A percentile compares a stretch with the other conserved stretches of the same genome.
Evolutionary conservation across 2,888 invertebrate species (phyloP).

Genomic region (Selenia dentaria): DNA sequence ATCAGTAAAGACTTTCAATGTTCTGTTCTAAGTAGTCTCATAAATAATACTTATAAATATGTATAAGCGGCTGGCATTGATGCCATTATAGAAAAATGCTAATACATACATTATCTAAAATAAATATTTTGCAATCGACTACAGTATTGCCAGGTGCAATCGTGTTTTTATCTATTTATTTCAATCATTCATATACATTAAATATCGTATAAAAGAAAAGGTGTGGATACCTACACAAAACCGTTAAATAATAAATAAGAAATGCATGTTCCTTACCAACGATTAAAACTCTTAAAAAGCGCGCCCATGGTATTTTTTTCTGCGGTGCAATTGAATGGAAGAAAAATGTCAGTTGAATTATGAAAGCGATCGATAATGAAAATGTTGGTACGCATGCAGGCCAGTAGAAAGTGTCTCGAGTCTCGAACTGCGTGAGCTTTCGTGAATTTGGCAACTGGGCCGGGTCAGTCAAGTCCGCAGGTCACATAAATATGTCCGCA

Average conservation of each 20-base stretch:
- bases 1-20: slow-evolving; percentile 63
- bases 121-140: slow-evolving; percentile 27
- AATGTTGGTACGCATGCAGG: slow-evolving; percentile 70
- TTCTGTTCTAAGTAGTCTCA: slow-evolving; percentile 63
- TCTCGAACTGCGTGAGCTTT: slow-evolving; percentile 76
- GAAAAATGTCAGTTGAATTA: slow-evolving; percentile 82
- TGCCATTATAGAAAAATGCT: slow-evolving; percentile 67
- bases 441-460: slow-evolving; percentile 72
- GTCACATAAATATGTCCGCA: slow-evolving; percentile 78
- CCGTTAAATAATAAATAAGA: slow-evolving; percentile 24
- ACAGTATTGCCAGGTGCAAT: neutral
- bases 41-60: slow-evolving; percentile 78
- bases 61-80: slow-evolving; percentile 61
- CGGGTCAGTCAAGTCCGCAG: slow-evolving; percentile 69
- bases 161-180: neutral
- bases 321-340: slow-evolving; percentile 66
- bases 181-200: neutral
- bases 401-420: slow-evolving; percentile 82
- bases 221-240: no score
- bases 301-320: slow-evolving; percentile 45
- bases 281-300: slow-evolving; percentile 52
- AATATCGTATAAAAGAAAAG: no score
- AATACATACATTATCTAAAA: slow-evolving; percentile 50
- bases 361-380: slow-evolving; percentile 81
- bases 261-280: slow-evolving; percentile 39